Conservation (phyloP, 2,797 vertebrate genomes). For the Adrianichthys oophorus region DNA sequence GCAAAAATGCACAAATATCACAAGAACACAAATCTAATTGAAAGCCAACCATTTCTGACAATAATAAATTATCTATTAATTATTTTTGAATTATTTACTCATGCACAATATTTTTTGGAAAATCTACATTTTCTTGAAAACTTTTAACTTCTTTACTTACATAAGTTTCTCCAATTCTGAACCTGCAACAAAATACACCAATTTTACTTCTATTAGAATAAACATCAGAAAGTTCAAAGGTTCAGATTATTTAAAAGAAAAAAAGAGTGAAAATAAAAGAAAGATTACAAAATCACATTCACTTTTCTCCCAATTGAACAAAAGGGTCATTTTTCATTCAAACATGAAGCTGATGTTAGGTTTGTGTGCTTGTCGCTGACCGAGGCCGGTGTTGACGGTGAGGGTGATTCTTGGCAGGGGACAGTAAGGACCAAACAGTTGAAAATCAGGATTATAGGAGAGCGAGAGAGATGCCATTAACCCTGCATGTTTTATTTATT, state of each 20-base stretch:
- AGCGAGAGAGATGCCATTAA: constrained; percentile 6
- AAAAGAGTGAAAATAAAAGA: background rate
- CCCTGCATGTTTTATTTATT: too few relatives aligned
- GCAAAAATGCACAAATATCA: too few relatives aligned
- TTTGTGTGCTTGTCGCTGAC: constrained; percentile 8
- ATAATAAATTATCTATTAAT: background rate
- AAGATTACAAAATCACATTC: background rate
- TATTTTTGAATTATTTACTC: background rate
- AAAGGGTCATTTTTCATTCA: background rate
- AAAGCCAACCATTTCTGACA: constrained; percentile 2
- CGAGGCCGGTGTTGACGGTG: background rate
- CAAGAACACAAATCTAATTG: background rate
- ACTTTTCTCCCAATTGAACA: background rate
- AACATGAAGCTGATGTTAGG: background rate
- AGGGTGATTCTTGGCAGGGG: constrained; percentile 5
- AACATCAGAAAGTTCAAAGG: background rate
- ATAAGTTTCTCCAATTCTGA: too few relatives aligned
- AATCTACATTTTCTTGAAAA: background rate
- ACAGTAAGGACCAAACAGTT: constrained; percentile 4
- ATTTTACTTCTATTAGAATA: background rate
- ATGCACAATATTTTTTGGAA: background rate
- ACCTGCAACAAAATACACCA: background rate
- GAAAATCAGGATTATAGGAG: constrained; percentile 10
- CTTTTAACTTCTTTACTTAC: background rate
- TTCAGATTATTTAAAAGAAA: too few relatives aligned